Evolutionary conservation across 2,888 invertebrate genomes (phyloP).

Genomic region (Acleris emargana): DNA sequence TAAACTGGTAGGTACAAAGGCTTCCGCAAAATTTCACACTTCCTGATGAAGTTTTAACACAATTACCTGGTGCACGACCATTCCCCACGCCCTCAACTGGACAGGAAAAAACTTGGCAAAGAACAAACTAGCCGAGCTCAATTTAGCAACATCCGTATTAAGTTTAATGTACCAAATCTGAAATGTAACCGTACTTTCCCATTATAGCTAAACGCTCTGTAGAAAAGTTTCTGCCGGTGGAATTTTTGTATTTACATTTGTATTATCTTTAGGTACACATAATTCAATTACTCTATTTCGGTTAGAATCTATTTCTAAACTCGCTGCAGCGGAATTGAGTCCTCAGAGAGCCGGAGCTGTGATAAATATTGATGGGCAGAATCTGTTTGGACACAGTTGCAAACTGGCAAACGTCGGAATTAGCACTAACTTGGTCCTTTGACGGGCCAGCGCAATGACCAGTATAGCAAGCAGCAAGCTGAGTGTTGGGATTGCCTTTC

Average conservation of each 20-base stretch:
- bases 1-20: conserved; percentile 70
- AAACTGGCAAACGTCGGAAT: conserved; percentile 62
- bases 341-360: conserved; percentile 44
- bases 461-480: conserved; percentile 20
- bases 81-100: conserved; percentile 71
- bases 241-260: conserved; percentile 17
- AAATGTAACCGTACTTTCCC: conserved; percentile 68
- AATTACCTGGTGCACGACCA: conserved; percentile 77
- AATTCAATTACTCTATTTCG: neutral
- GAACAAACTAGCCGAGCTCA: conserved; percentile 81
- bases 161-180: conserved; percentile 81
- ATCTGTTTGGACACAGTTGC: conserved; percentile 48
- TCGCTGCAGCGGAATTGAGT: conserved; percentile 16
- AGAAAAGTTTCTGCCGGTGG: conserved; percentile 16
- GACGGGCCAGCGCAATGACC: conserved; percentile 39
- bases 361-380: conserved; percentile 69
- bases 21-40: conserved; percentile 77
- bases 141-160: conserved; percentile 78
- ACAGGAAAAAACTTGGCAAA: conserved; percentile 80
- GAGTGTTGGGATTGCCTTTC: conserved; percentile 2
- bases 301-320: conserved; percentile 8
- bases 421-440: conserved; percentile 70
- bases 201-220: conserved; percentile 61
- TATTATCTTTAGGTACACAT: too few species aligned
- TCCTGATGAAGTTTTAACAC: conserved; percentile 82